Evolutionary conservation across 2,797 vertebrate species (phyloP).

Genomic region (Tragelaphus eurycerus): DNA sequence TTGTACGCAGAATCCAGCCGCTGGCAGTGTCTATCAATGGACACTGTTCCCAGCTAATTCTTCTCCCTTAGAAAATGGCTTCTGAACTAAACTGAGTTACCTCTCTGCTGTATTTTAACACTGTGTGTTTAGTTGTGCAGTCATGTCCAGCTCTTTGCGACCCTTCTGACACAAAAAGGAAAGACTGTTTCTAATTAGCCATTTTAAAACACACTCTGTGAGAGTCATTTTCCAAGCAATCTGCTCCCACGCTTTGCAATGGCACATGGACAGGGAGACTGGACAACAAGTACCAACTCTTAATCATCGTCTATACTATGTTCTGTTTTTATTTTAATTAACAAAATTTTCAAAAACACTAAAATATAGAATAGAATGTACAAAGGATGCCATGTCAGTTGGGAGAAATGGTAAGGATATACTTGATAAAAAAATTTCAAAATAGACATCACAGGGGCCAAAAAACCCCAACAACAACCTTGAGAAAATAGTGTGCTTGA

Average conservation of each 20-base stretch:
- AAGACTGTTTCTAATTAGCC: conserved; percentile 47
- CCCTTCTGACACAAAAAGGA: not conserved
- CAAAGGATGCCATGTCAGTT: not conserved
- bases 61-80: conserved; percentile 74
- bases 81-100: conserved; percentile 78
- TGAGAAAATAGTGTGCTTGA: not conserved
- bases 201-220: conserved; percentile 35
- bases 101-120: conserved; percentile 67
- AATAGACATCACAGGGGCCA: not conserved
- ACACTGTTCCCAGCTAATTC: conserved; percentile 76
- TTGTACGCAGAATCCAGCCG: conserved; percentile 71
- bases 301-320: not conserved
- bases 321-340: conserved; percentile 36
- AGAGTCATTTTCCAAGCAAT: conserved; percentile 30
- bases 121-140: not conserved
- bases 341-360: not conserved
- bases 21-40: conserved; percentile 71
- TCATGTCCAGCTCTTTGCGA: not conserved
- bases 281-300: not conserved
- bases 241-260: not conserved
- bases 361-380: not conserved
- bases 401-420: not conserved
- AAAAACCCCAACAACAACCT: not conserved
- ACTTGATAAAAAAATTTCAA: conserved; percentile 25
- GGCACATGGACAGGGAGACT: not conserved